Evolutionary conservation across 2,797 vertebrate species (phyloP), one percentile per base, ranked within the genome.

Genomic region (Notolabrus celidotus): DNA sequence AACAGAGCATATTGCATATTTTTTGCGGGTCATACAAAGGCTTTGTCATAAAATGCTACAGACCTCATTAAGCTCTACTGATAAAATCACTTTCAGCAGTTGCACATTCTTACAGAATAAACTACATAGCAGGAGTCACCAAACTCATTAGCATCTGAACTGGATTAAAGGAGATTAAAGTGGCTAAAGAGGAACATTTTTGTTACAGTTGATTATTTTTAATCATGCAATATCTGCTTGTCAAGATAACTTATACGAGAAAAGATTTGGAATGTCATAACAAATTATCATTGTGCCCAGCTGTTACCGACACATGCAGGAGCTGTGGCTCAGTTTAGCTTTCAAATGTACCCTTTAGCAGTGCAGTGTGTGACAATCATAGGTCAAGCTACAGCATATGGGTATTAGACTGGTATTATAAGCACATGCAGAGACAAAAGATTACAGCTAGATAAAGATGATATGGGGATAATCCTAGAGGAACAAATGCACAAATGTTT

Each of bases 381-480:
- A 74, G 41, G 41, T 68, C 57, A 59, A 55, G 67, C 55, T 50
- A 5, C 29, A 8, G 53, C 25, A 43, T 51, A 58, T 69, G 20
- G 59, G n/a, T 36, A 36, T 66, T 47, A 60, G 50, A 73, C 47
- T 23, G 41, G n/a, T 57, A 10, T 53, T 51, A 19, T 41, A 66
- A 42, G 22, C 39, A 19, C 54, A 31, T 2, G 49, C 27, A 47
- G 49, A 74, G 59, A 53, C 23, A 29, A 70, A 43, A 67, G 80
- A 74, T 67, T 78, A 70, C 56, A 65, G 58, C 63, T 75, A 45
- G 79, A 72, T 43, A 42, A 19, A 52, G 15, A 29, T 53, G 45
- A 78, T 75, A 68, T 38, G 46, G 38, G 67, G 52, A 77, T 84
- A 79, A 86, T 79, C 70, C 20, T 7, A 9, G n/a, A 78, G 10